Percentiles rank a stretch among this genome's conserved stretches.
phyloP scores from a whole-genome alignment of 2,113 vertebrate species.

The Leuciscus idus region DNA sequence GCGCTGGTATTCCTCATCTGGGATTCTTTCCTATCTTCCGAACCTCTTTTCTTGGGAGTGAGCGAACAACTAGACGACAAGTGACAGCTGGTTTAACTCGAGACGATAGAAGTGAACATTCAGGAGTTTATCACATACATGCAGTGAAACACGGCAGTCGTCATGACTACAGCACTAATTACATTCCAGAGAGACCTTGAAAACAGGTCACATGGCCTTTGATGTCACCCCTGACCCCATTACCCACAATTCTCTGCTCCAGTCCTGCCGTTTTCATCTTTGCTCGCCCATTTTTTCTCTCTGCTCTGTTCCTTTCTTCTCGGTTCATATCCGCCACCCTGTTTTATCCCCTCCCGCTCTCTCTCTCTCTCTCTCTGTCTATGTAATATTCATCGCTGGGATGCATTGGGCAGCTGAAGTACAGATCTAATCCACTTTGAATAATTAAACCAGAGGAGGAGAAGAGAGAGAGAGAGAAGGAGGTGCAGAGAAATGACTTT shows the following conservation, averaged over 20 bases:
- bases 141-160: not conserved
- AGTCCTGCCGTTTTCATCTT: not conserved
- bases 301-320: not conserved
- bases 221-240: not conserved
- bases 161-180: not conserved
- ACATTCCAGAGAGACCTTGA: constrained; percentile 6
- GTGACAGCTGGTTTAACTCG: not conserved
- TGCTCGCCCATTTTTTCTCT: not conserved
- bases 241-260: constrained; percentile 1
- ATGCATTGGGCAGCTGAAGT: constrained; percentile 72
- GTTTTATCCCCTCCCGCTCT: constrained; percentile 18
- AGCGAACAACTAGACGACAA: not conserved
- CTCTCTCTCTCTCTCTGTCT: not conserved
- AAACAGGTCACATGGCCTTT: constrained; percentile 11
- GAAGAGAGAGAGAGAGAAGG: constrained; percentile 21
- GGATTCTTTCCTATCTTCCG: not conserved
- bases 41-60: constrained; percentile 1
- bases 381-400: constrained; percentile 77
- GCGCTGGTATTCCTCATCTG: not conserved
- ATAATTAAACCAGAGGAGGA: constrained; percentile 75
- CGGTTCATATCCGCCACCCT: constrained; percentile 16
- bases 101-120: not conserved
- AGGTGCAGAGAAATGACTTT: constrained; percentile 40
- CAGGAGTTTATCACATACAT: not conserved
- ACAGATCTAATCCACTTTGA: constrained; percentile 78